These are phyloP conservation scores for Zygogramma bicolorata DNA, from an alignment of 2,888 invertebrate genomes.

Conservation along the genomic window DNA sequence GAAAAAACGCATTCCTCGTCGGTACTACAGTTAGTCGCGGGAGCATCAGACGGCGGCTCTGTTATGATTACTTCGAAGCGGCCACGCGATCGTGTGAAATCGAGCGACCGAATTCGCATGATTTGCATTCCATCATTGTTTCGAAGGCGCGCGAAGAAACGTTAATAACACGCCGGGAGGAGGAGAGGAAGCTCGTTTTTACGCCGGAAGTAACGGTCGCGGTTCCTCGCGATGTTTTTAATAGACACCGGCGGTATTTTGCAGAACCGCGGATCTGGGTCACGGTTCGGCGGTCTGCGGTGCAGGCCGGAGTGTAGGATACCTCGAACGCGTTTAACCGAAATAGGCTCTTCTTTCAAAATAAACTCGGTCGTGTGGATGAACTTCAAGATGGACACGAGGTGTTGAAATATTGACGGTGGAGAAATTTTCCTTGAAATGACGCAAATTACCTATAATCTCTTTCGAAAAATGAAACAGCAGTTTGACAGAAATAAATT, in stretches of 20 bases:
- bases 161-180: slow-evolving; percentile 15
- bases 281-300: background rate
- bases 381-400: too few species aligned
- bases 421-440: too few species aligned
- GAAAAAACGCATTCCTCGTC: background rate
- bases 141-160: slow-evolving; percentile 14
- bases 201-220: slow-evolving; percentile 20
- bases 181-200: slow-evolving; percentile 14
- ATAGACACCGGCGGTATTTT: slow-evolving; percentile 10
- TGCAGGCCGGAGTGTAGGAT: slow-evolving; percentile 2
- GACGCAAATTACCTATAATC: too few species aligned
- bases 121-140: slow-evolving; percentile 39
- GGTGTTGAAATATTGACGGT: too few species aligned
- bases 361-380: too few species aligned
- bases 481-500: too few species aligned
- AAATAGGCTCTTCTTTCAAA: too few species aligned
- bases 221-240: slow-evolving; percentile 6
- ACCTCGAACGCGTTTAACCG: too few species aligned
- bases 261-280: slow-evolving; percentile 11
- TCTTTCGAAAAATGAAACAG: too few species aligned
- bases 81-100: slow-evolving; percentile 16
- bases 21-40: slow-evolving; percentile 4
- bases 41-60: background rate
- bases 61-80: slow-evolving; percentile 3
- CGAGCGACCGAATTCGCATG: slow-evolving; percentile 36